Evolutionary conservation across 2,888 invertebrate species (phyloP).

Genomic region (Archips crataeganus): DNA sequence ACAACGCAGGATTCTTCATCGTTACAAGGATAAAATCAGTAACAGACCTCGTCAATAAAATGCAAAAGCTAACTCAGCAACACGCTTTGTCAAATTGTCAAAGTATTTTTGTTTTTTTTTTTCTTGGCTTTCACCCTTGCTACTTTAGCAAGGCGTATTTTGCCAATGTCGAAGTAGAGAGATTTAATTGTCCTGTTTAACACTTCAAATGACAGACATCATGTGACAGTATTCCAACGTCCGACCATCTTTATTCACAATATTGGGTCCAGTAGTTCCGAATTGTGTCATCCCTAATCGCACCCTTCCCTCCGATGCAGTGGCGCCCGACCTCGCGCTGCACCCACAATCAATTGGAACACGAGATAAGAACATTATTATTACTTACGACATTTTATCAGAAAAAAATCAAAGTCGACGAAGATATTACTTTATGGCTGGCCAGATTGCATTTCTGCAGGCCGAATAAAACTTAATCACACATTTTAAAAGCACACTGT

Average conservation of each 20-base stretch:
- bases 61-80: no score
- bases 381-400: slow-evolving; percentile 34
- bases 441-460: slow-evolving; percentile 1
- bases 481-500: background rate
- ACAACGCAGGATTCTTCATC: no score
- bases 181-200: no score
- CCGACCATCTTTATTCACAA: background rate
- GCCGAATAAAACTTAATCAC: background rate
- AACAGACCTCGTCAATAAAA: no score
- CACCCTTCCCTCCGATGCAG: slow-evolving; percentile 49
- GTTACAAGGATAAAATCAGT: no score
- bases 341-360: slow-evolving; percentile 41
- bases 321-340: slow-evolving; percentile 53
- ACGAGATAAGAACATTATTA: slow-evolving; percentile 40
- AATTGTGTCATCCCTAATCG: slow-evolving; percentile 29
- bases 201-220: background rate
- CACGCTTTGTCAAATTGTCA: no score
- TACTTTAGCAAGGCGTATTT: no score
- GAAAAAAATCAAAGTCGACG: slow-evolving; percentile 25
- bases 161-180: no score
- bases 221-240: background rate
- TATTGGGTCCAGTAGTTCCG: background rate
- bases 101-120: no score
- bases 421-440: slow-evolving; percentile 23
- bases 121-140: no score